Conservation (phyloP, 2,797 vertebrate genomes). For the Sebastes iracundus region DNA sequence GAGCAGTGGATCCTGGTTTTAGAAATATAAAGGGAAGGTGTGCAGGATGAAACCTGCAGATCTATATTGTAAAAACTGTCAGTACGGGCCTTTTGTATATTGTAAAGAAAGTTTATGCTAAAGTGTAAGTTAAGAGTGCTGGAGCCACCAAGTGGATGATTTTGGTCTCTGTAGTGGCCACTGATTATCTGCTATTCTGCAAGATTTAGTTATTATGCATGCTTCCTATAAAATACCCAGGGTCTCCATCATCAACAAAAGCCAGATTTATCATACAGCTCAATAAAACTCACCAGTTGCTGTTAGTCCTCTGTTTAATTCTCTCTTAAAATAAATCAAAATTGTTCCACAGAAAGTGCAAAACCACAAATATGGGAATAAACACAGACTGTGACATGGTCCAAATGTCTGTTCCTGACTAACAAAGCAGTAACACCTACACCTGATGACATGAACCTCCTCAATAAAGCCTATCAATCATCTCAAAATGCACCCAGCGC, state of each 20-base stretch:
- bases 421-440: neutral
- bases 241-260: neutral
- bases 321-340: neutral
- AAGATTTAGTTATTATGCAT: neutral
- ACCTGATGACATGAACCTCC: neutral
- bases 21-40: neutral
- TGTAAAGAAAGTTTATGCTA: neutral
- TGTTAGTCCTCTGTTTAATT: neutral
- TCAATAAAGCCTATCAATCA: neutral
- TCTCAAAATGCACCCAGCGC: neutral
- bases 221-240: neutral
- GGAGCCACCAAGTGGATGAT: neutral
- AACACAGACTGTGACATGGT: neutral
- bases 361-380: neutral
- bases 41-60: too few species aligned
- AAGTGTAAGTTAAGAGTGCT: neutral
- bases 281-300: neutral
- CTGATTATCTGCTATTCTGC: neutral
- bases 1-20: neutral
- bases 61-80: neutral
- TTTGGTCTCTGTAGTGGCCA: neutral
- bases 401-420: neutral
- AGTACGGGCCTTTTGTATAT: neutral
- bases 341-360: neutral
- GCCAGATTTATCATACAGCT: neutral